Base-by-base conservation (phyloP, 2,113 vertebrate genomes). In the Myotis lucifugus region DNA sequence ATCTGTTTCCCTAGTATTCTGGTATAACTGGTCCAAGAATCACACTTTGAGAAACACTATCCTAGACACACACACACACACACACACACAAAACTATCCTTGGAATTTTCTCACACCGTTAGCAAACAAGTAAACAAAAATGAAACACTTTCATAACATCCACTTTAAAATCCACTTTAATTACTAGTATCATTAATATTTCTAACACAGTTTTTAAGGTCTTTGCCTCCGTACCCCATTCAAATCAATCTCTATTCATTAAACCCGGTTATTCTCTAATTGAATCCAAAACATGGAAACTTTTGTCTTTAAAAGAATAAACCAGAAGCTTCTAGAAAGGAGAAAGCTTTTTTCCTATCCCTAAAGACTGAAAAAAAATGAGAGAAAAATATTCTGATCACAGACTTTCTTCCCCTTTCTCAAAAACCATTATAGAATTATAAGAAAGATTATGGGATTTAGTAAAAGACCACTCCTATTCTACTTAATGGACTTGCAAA, bases 121-220 rank as follows among this genome's bases (percentile, higher is more conserved):
- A 85, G 25, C 37, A 66, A 91, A 91, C 18, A 95, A 95, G 61
- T 42, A 81, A 56, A 94, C 32, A 73, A 81, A 83, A 95, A 79
- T 15, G 7, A 90, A 95, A 90, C 4, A 48, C 18, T 73, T 92
- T 76, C 7, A 56, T 74, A 70, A 88, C 27, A 94, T 61, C n/a
- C 12, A 50, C n/a, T 94, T 84, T 32, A 48, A 93, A 70, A 46
- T 17, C 70, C 17, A 66, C 46, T 19, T 59, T 88, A 81, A 85
- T 90, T 54, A 76, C 17, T 59, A 18, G 48, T 21, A 29, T 74
- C 72, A 85, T 64, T 92, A 92, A 88, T 32, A 73, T 56, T 34
- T 59, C 40, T 88, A 78, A 81, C 19, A 74, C 77, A 67, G 54
- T 5, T 27, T 37, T 88, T 69, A 59, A 8, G 56, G 37, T 91